phyloP scores from a whole-genome alignment of 2,113 vertebrate genomes.

The Actenoides lindsayi region DNA sequence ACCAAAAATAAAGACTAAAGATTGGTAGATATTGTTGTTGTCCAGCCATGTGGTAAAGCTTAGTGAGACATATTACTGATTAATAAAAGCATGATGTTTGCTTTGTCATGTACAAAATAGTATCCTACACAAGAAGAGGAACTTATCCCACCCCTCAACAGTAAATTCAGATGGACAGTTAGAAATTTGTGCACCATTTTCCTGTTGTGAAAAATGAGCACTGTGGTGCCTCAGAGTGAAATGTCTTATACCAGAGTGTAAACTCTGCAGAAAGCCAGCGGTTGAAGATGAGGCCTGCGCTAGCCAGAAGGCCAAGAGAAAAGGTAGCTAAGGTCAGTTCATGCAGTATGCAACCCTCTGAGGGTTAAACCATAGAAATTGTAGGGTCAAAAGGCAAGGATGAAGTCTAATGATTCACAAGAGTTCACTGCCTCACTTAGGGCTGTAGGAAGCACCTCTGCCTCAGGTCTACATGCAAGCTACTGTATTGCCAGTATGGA shows the following conservation, averaged over 20 bases:
- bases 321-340: not conserved
- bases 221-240: not conserved
- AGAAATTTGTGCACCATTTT: not conserved
- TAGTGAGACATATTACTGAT: not conserved
- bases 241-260: not conserved
- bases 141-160: not conserved
- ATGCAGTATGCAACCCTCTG: not conserved
- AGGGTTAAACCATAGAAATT: not conserved
- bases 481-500: not conserved
- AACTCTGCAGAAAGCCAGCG: not conserved
- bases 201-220: not conserved
- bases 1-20: not conserved
- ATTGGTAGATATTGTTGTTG: not conserved
- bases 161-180: not conserved
- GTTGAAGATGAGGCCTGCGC: not conserved
- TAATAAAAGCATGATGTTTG: not conserved
- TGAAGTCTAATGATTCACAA: not conserved
- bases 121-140: not conserved
- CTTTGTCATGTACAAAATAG: not conserved
- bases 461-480: not conserved
- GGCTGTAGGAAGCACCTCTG: not conserved
- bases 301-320: not conserved
- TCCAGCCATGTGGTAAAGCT: not conserved
- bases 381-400: fast-evolving
- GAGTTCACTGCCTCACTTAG: not conserved